A percentile compares a stretch with the other conserved stretches of the same genome.
Conservation (phyloP, 2,888 invertebrate genomes). For the Adela reaumurella region DNA sequence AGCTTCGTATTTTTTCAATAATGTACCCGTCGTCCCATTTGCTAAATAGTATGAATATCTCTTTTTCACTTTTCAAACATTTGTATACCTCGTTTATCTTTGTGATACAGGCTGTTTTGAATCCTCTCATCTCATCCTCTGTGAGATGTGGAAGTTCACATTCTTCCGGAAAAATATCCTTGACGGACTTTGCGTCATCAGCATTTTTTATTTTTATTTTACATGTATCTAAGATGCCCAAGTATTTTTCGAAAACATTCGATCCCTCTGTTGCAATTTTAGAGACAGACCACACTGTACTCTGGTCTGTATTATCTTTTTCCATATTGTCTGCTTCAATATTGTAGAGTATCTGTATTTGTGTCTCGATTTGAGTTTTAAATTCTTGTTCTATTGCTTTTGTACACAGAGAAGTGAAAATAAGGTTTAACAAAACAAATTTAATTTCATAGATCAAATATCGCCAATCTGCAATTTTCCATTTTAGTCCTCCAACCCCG, state of each 20-base stretch:
- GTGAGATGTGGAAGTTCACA: neutral
- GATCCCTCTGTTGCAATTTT: neutral
- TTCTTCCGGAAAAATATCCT: neutral
- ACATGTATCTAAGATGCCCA: too few species aligned
- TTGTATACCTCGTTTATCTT: neutral
- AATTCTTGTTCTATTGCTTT: neutral
- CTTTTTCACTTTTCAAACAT: neutral
- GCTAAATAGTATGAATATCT: neutral
- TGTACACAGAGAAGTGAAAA: neutral
- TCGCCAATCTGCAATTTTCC: neutral
- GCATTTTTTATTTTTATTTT: too few species aligned
- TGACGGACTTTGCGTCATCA: too few species aligned
- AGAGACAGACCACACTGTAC: neutral
- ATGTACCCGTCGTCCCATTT: neutral
- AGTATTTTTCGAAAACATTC: neutral
- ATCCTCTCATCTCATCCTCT: neutral
- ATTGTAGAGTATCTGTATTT: neutral
- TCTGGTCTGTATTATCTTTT: neutral
- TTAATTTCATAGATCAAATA: neutral
- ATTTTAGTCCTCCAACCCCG: neutral
- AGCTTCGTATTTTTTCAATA: neutral
- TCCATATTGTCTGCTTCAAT: neutral
- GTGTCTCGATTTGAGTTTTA: neutral
- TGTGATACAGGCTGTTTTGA: neutral
- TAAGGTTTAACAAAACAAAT: neutral